Evolutionary conservation across 2,113 vertebrate species (phyloP), one percentile per base, ranked within the genome.

Genomic region (Planiliza haematocheilus): DNA sequence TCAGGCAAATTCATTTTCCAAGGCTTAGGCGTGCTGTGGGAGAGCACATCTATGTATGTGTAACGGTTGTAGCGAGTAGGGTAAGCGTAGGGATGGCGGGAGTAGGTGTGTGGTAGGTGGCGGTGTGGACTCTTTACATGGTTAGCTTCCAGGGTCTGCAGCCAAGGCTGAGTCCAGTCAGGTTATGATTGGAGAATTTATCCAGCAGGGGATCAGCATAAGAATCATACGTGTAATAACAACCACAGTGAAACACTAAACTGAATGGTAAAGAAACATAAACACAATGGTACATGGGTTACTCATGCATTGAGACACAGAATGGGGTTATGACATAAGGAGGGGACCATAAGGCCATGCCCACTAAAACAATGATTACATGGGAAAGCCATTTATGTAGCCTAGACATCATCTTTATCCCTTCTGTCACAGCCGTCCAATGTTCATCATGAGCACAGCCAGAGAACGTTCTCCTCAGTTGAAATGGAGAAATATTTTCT

Each of bases 1-100:
- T 91, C 86, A 86, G 81, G 88, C 87, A 90, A 84, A 89, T 91
- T 92, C 89, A 85, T 92, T 91, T 89, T 84, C 85, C 83, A 56
- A 86, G 78, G 79, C 76, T 92, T 86, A 86, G 79, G 73, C 5
- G 63, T 64, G 70, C 52, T 70, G 77, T 52, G 73, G 75, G 66
- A 72, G 63, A 1, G 4, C 3, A 61, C 12, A 18, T 45, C 62
- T 48, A 53, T 52, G 70, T 79, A 50, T 70, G 70, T 48, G 77
- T 16, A 64, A 78, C 52, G 60, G 71, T 52, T 74, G 60, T 37
- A 65, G 72, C 20, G 24, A 30, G n/a, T n/a, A n/a, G 24, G 5
- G 24, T 30, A 30, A 30, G 24, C 2, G 24, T 5, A 30, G 24
- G 24, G 63, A 57, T 63, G 68, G 79, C 21, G 41, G 79, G 51